phyloP scores from a whole-genome alignment of 2,888 invertebrate genomes.

The Nasonovia ribisnigri region DNA sequence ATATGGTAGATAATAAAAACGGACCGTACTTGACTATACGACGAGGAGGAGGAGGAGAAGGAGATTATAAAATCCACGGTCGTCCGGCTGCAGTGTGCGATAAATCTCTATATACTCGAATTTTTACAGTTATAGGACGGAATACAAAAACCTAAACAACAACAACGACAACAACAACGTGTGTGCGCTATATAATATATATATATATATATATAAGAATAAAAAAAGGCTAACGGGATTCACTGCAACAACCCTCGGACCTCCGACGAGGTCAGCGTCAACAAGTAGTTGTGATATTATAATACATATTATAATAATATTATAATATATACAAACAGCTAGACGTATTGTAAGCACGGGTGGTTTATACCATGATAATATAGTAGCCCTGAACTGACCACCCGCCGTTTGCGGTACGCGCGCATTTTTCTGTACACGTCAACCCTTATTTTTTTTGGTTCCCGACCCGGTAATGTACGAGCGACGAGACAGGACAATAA shows the following conservation, averaged over 20 bases:
- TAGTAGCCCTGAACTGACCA: conserved; percentile 36
- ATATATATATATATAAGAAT: background rate
- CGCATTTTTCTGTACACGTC: background rate
- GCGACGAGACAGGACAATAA: background rate
- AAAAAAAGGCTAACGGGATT: conserved; percentile 43
- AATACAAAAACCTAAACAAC: background rate
- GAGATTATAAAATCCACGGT: background rate
- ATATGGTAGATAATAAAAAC: background rate
- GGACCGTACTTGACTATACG: background rate
- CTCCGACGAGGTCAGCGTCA: conserved; percentile 26
- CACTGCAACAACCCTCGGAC: background rate
- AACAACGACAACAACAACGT: background rate
- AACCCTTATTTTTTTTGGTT: conserved; percentile 30
- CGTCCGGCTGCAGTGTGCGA: background rate
- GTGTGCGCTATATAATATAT: background rate
- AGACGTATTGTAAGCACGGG: background rate
- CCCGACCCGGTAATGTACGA: background rate
- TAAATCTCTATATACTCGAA: background rate
- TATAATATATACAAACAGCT: background rate
- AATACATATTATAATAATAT: background rate
- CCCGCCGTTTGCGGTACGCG: conserved; percentile 24
- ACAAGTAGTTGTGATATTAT: conserved; percentile 45
- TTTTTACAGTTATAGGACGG: conserved; percentile 38
- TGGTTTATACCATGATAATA: background rate
- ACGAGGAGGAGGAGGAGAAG: background rate